phyloP scores from a whole-genome alignment of 2,113 vertebrate genomes.

The Psephotus haematonotus region DNA sequence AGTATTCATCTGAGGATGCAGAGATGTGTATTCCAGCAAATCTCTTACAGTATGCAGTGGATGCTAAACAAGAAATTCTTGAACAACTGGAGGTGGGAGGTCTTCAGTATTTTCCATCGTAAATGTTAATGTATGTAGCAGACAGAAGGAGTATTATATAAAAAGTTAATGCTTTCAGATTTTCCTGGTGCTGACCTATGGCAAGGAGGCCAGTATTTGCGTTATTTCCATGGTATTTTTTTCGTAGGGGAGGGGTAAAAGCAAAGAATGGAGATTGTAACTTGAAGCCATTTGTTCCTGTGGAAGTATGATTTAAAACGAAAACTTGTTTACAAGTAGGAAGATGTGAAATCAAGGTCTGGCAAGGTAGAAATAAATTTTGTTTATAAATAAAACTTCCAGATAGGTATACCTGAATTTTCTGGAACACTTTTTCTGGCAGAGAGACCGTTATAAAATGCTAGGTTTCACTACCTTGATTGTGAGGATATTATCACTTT shows the following conservation, averaged over 20 bases:
- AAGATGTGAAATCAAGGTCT: not conserved
- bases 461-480: not conserved
- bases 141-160: slow-evolving; percentile 46
- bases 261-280: not conserved
- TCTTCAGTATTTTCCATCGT: not conserved
- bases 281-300: not conserved
- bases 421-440: not conserved
- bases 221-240: slow-evolving; percentile 5
- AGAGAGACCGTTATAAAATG: not conserved
- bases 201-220: not conserved
- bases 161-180: slow-evolving; percentile 29
- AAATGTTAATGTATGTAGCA: slow-evolving; percentile 56
- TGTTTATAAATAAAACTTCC: not conserved
- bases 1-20: not conserved
- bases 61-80: slow-evolving; percentile 47
- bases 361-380: not conserved
- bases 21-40: not conserved
- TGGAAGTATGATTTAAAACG: not conserved
- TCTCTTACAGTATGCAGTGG: not conserved
- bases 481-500: not conserved
- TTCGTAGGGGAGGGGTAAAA: not conserved
- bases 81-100: slow-evolving; percentile 47
- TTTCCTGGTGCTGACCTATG: slow-evolving; percentile 37
- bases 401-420: not conserved
- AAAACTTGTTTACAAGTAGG: not conserved